Evolutionary conservation across 2,113 vertebrate genomes (phyloP).

Genomic region (Protobothrops flavoviridis): DNA sequence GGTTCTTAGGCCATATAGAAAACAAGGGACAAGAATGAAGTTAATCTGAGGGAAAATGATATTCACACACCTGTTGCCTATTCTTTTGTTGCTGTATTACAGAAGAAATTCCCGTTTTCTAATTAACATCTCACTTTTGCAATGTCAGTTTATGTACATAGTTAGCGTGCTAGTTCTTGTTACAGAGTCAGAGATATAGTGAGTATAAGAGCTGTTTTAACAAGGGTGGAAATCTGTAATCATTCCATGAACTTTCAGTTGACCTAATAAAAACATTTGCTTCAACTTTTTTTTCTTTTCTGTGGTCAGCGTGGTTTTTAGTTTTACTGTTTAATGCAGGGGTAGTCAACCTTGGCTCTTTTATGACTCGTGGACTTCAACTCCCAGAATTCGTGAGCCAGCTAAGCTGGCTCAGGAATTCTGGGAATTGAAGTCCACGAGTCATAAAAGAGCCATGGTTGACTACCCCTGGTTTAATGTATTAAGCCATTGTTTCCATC

Average conservation of each 20-base stretch:
- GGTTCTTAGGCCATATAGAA: neutral
- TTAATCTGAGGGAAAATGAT: neutral
- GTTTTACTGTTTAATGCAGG: neutral
- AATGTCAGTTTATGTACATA: neutral
- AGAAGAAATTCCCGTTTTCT: neutral
- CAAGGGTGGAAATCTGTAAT: neutral
- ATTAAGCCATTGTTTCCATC: neutral
- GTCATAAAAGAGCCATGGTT: no score
- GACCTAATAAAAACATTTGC: neutral
- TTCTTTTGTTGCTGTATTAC: neutral
- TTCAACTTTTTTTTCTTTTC: neutral
- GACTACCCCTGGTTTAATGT: neutral
- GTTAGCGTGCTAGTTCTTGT: neutral
- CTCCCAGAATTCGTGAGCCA: no score
- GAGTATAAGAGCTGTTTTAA: neutral
- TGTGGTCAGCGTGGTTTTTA: neutral
- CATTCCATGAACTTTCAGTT: neutral
- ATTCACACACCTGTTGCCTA: neutral
- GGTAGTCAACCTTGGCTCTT: no score
- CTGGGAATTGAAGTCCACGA: no score
- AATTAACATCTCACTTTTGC: neutral
- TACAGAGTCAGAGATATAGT: neutral
- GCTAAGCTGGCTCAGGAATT: no score
- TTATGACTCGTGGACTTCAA: no score
- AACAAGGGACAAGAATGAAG: neutral